Evolutionary conservation across 2,888 invertebrate genomes (phyloP).

Genomic region (Sisyra nigra): DNA sequence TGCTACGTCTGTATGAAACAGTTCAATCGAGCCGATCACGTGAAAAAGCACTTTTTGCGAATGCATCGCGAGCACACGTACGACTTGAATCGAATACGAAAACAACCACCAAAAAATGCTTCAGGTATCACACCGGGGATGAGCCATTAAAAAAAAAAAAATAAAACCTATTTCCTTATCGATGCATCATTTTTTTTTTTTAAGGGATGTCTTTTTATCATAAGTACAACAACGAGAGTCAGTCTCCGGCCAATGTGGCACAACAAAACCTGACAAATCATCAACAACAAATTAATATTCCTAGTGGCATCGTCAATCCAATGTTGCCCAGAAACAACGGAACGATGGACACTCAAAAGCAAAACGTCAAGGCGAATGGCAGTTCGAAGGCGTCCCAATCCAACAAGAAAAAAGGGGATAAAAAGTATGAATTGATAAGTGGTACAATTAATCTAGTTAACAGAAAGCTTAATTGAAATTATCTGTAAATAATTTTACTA

Average conservation of each 20-base stretch:
- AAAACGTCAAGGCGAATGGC: slow-evolving; percentile 2
- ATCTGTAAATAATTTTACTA: no score
- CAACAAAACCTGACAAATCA: slow-evolving; percentile 6
- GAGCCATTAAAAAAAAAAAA: neutral
- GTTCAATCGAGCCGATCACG: slow-evolving; percentile 87
- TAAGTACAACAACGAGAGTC: slow-evolving; percentile 24
- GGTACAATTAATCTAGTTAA: neutral
- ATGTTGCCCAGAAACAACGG: slow-evolving; percentile 1
- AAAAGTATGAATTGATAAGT: slow-evolving; percentile 9
- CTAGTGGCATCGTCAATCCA: slow-evolving; percentile 8
- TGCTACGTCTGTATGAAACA: slow-evolving; percentile 86
- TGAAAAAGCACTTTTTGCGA: slow-evolving; percentile 82
- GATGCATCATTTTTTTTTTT: neutral
- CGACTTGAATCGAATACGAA: slow-evolving; percentile 65
- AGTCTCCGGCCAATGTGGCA: slow-evolving; percentile 1
- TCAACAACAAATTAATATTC: slow-evolving; percentile 9
- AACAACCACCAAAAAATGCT: slow-evolving; percentile 41
- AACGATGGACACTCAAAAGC: neutral
- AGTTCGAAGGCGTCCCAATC: slow-evolving; percentile 3
- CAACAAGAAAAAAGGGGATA: slow-evolving; percentile 9
- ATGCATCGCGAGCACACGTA: slow-evolving; percentile 86
- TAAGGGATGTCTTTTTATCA: slow-evolving; percentile 27
- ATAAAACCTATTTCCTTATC: neutral
- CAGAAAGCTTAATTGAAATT: no score
- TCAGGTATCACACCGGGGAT: no score